A percentile compares a stretch with the other conserved stretches of the same genome.
These are phyloP conservation scores for Halictus rubicundus DNA, from an alignment of 1,140 invertebrate genomes.

Conservation along the genomic window DNA sequence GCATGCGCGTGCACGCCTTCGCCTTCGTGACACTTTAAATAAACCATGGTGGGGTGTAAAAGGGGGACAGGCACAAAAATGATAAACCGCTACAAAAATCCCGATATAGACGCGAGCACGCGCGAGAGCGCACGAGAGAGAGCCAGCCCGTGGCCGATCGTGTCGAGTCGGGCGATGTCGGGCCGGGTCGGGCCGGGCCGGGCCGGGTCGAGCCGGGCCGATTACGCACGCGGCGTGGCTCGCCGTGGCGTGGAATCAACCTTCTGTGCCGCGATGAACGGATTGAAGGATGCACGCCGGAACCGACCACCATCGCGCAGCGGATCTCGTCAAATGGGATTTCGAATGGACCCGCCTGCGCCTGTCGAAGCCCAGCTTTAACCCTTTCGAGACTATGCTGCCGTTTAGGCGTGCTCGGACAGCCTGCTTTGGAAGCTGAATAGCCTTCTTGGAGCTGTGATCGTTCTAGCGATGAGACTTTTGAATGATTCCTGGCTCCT, in stretches of 20 bases:
- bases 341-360: background rate
- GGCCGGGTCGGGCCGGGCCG: background rate
- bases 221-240: conserved; percentile 41
- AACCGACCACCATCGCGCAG: background rate
- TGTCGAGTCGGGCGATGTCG: no score
- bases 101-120: conserved; percentile 54
- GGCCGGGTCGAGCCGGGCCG: conserved; percentile 6
- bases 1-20: conserved; percentile 59
- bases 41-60: conserved; percentile 57
- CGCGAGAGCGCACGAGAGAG: background rate
- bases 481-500: no score
- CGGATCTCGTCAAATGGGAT: background rate
- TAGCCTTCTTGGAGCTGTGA: background rate
- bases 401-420: background rate
- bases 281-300: conserved; percentile 14
- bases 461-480: no score
- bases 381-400: background rate
- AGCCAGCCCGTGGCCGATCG: no score
- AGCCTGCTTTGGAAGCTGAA: background rate
- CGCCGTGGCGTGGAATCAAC: conserved; percentile 24
- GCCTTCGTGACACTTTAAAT: conserved; percentile 65
- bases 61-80: conserved; percentile 57
- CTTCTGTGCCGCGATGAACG: conserved; percentile 12
- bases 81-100: conserved; percentile 63
- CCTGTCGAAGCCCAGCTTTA: background rate